Conservation (phyloP, 2,113 vertebrate genomes). For the Xenotilapia longispinis region DNA sequence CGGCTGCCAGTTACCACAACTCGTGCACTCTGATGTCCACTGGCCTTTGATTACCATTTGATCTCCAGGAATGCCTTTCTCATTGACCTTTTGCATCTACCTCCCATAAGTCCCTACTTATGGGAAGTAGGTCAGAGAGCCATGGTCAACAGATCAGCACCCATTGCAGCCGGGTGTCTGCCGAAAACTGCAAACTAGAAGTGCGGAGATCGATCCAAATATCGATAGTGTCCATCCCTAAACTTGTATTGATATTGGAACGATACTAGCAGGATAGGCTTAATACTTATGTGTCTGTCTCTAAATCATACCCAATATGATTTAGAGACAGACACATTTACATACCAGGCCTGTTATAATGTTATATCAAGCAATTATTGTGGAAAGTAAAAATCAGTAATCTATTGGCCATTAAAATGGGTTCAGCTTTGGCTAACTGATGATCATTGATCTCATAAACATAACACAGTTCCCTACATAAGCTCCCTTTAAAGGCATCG, state of each 20-base stretch:
- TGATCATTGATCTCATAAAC: not conserved
- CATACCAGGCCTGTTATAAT: not conserved
- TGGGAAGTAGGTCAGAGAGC: not conserved
- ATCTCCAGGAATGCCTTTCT: not conserved
- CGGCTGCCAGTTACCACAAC: not conserved
- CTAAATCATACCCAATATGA: not conserved
- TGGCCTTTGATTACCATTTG: conserved; percentile 16
- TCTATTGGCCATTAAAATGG: not conserved
- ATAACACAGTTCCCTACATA: not conserved
- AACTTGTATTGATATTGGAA: not conserved
- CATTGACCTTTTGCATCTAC: conserved; percentile 14
- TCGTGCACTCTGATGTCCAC: not conserved
- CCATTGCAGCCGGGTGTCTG: not conserved
- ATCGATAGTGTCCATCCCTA: not conserved
- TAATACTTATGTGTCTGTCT: not conserved
- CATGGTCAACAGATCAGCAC: not conserved
- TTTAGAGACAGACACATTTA: not conserved
- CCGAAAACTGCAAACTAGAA: not conserved
- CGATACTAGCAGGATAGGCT: not conserved
- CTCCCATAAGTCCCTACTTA: not conserved
- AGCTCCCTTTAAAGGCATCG: not conserved
- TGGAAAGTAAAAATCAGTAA: not conserved
- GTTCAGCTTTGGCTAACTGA: not conserved
- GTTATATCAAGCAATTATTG: not conserved
- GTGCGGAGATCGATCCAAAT: not conserved